Evolutionary conservation across 1,140 invertebrate species (phyloP).

Genomic region (Proales similis): DNA sequence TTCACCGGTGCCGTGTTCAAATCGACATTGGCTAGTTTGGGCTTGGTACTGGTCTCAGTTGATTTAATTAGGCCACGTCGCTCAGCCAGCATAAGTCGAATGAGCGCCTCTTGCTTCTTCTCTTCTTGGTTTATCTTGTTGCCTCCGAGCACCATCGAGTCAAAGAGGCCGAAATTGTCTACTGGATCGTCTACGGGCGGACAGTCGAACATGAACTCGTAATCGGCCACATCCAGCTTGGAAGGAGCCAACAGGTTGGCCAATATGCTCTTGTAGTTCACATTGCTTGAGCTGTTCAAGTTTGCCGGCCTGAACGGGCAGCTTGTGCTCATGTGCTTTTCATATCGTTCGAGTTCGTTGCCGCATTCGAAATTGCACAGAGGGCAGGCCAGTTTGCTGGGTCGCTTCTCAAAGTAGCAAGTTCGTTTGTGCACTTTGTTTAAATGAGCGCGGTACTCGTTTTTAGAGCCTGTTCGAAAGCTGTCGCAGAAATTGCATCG

Average conservation of each 20-base stretch:
- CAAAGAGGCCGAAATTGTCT: not conserved
- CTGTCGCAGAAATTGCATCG: slow-evolving; percentile 19
- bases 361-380: slow-evolving; percentile 11
- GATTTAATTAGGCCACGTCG: not conserved
- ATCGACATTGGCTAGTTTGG: too few relatives aligned
- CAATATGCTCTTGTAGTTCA: slow-evolving; percentile 1
- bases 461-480: slow-evolving; percentile 3
- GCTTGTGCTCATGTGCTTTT: not conserved
- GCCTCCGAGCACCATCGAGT: not conserved
- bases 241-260: not conserved
- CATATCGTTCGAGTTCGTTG: not conserved
- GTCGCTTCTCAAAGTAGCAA: slow-evolving; percentile 2
- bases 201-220: slow-evolving; percentile 10
- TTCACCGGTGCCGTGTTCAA: too few relatives aligned
- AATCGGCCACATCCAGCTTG: slow-evolving; percentile 11
- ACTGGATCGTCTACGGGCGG: not conserved
- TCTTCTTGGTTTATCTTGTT: not conserved
- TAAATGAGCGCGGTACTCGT: slow-evolving; percentile 5
- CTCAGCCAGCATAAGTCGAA: not conserved
- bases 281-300: not conserved
- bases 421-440: not conserved
- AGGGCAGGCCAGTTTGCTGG: not conserved
- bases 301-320: not conserved
- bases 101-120: too few relatives aligned
- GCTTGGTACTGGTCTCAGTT: not conserved